Evolutionary conservation across 2,113 vertebrate genomes (phyloP).

Genomic region (Cyanistes caeruleus): DNA sequence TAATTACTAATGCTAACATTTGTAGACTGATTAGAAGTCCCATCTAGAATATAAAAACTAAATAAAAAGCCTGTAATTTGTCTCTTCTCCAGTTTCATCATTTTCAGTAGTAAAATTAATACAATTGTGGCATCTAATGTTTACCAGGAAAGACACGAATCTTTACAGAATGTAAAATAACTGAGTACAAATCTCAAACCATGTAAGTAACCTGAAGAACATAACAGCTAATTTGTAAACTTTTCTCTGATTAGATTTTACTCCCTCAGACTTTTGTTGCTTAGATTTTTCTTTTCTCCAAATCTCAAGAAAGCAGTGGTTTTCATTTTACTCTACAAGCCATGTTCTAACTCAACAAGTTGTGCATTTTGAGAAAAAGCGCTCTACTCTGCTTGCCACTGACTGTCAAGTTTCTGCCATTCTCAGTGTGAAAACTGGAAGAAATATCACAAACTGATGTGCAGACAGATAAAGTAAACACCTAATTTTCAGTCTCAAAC

Average conservation of each 20-base stretch:
- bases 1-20: neutral
- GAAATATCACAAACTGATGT: neutral
- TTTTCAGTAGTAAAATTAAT: neutral
- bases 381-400: neutral
- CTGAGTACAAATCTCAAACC: neutral
- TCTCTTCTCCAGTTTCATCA: neutral
- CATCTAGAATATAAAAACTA: neutral
- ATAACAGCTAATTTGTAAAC: neutral
- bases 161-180: neutral
- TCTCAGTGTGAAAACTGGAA: neutral
- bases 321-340: neutral
- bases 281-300: neutral
- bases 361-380: neutral
- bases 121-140: neutral
- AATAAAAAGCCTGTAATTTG: neutral
- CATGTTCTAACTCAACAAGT: neutral
- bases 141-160: neutral
- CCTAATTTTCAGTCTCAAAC: neutral
- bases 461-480: neutral
- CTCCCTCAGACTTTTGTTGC: neutral
- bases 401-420: neutral
- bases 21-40: neutral
- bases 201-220: neutral
- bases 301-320: neutral
- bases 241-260: neutral